Evolutionary conservation across 2,888 invertebrate species (phyloP), one percentile per base, ranked within the genome.

Genomic region (Drosophila neutralis): DNA sequence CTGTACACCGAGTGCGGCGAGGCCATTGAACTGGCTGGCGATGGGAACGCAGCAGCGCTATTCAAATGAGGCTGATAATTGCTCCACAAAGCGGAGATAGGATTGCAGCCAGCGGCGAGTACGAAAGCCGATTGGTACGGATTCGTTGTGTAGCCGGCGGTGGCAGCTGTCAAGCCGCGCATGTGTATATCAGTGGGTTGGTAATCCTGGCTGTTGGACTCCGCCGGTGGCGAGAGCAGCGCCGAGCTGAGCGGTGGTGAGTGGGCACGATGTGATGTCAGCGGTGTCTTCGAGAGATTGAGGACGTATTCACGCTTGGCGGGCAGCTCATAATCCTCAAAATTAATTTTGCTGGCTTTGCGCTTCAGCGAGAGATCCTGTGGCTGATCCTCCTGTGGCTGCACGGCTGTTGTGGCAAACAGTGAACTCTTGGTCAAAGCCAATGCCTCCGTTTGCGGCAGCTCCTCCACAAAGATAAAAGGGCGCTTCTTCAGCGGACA

Each of bases 401-500:
- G 64, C 31, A 13, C 29, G 10, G 66, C 2, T 33, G 21, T 38
- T 21, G 65, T 11, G 1, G 57, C 63, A 69, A 76, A 68, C 69
- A 59, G 70, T 13, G 76, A 72, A 74, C 15, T 64, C 73, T 88
- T 90, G 72, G 87, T 87, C 74, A 90, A 38, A 18, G 83, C 81
- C 80, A 91, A 85, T 60, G 88, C 90, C 78, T 86, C 82, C 36
- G 81, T 86, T 82, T 89, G 87, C 59, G 73, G 68, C 58, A 71
- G 69, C 94, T 95, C 94, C 92, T 95, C 94, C 93, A 95, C 94
- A 85, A 96, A 95, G 88, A 95, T 83, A 91, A 97, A 96, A 77
- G 98, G 98, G 93, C 98, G 95, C 94, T 98, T 98, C 94, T 98
- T 98, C 84, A 98, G 94, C 93, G 98, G 98, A 92, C 97, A 97